Evolutionary conservation across 2,888 invertebrate species (phyloP).

Genomic region (Clistopyga incitator): DNA sequence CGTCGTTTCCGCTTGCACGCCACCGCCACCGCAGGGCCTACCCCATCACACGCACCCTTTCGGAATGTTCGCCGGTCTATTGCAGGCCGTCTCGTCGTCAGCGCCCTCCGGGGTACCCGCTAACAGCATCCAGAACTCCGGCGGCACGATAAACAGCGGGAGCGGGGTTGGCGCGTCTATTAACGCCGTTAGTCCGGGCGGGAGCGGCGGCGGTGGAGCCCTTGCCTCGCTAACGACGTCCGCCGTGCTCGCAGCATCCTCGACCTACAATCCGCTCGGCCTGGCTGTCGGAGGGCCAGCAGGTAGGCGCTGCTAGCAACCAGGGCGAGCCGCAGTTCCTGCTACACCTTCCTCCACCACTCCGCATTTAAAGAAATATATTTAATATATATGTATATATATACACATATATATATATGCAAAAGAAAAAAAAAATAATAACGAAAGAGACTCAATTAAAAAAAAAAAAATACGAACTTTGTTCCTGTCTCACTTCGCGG

Average conservation of each 20-base stretch:
- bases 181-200: conserved; percentile 86
- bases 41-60: conserved; percentile 78
- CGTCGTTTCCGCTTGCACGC: conserved; percentile 90
- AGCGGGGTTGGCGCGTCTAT: conserved; percentile 83
- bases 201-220: conserved; percentile 81
- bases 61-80: conserved; percentile 83
- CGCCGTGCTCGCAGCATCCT: conserved; percentile 82
- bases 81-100: conserved; percentile 81
- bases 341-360: conserved; percentile 80
- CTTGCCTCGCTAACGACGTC: conserved; percentile 82
- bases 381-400: conserved; percentile 17
- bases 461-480: conserved; percentile 22
- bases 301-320: conserved; percentile 87
- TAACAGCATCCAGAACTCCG: conserved; percentile 56
- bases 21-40: conserved; percentile 87
- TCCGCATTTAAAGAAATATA: conserved; percentile 43
- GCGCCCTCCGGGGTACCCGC: conserved; percentile 71
- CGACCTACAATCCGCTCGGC: conserved; percentile 95
- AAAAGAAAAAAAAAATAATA: conserved; percentile 23
- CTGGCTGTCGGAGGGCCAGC: conserved; percentile 92
- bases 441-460: neutral
- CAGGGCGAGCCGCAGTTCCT: conserved; percentile 83
- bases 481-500: conserved; percentile 53
- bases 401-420: conserved; percentile 2
- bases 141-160: conserved; percentile 86